Evolutionary conservation across 1,140 invertebrate species (phyloP), one percentile per base, ranked within the genome.

Genomic region (Nasonia longicornis): DNA sequence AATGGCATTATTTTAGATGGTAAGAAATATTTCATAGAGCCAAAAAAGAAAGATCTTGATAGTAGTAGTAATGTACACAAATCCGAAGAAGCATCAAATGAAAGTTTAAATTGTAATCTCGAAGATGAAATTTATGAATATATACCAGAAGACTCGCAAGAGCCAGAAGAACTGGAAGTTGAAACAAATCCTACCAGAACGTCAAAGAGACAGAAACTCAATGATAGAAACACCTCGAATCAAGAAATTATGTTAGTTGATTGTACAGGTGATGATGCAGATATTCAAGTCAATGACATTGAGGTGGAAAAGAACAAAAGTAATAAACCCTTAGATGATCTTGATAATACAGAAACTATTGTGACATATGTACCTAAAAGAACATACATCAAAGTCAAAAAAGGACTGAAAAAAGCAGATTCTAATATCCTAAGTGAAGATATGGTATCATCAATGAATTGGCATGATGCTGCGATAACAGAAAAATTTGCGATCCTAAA

Each of bases 111-210:
- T 20, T 72, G 45, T 16, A 80, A 71, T 35, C 72, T 71, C 42
- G 77, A 78, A 58, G 66, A 71, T 78, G 67, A 78, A 78, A 78
- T 78, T 70, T 78, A 69, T 70, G 77, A 70, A 70, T 78, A 78
- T 70, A 78, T 71, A 70, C 64, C 64, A 29, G 67, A 78, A 78
- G 29, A 69, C 31, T 69, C 77, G 4, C 38, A 70, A 52, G 35
- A 52, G 12, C 16, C 31, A 16, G 31, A 69, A 78, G 22, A 70
- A n/a, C 31, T 70, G 8, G 38, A 78, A 31, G n/a, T n/a, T n/a
- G 35, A n/a, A 67, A 29, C 22, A 11, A 35, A 58, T 35, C 35
- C 8, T 20, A 16, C 29, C 22, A n/a, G 29, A 35, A 38, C 1
- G 26, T 42, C 10, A 4, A 76, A 76, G 22, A 76, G 11, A 35